phyloP scores from a whole-genome alignment of 1,140 invertebrate genomes.

The Dreissena polymorpha region DNA sequence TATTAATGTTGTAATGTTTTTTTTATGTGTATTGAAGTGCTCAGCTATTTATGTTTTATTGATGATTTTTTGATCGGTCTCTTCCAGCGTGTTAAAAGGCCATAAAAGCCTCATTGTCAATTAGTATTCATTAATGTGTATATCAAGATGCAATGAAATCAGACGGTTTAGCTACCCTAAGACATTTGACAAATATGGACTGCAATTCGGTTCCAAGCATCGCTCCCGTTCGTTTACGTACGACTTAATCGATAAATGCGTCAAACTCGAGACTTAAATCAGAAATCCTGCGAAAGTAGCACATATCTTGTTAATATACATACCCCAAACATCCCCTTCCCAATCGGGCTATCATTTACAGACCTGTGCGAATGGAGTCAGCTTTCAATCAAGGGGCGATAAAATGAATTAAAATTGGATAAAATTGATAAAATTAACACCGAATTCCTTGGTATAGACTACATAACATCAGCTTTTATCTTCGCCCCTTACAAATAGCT shows the following conservation, averaged over 20 bases:
- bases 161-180: no score
- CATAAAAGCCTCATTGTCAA: no score
- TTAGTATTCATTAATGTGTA: no score
- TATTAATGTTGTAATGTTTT: no score
- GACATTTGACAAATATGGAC: no score
- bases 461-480: slow-evolving; percentile 31
- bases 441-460: slow-evolving; percentile 40
- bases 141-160: no score
- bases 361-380: slow-evolving; percentile 25
- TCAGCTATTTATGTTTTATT: no score
- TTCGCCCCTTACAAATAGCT: slow-evolving; percentile 15
- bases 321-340: slow-evolving; percentile 23
- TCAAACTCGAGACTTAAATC: slow-evolving; percentile 30
- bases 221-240: no score
- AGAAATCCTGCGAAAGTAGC: slow-evolving; percentile 43
- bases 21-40: no score
- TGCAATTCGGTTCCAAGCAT: no score
- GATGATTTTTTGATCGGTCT: no score
- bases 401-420: slow-evolving; percentile 44
- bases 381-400: slow-evolving; percentile 40
- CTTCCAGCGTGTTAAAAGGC: no score
- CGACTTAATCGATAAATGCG: neutral
- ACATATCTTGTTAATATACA: slow-evolving; percentile 31
- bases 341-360: slow-evolving; percentile 35
- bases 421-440: slow-evolving; percentile 56